These are phyloP conservation scores for Tympanoctomys barrerae DNA, from an alignment of 2,797 vertebrate genomes.

Conservation along the genomic window DNA sequence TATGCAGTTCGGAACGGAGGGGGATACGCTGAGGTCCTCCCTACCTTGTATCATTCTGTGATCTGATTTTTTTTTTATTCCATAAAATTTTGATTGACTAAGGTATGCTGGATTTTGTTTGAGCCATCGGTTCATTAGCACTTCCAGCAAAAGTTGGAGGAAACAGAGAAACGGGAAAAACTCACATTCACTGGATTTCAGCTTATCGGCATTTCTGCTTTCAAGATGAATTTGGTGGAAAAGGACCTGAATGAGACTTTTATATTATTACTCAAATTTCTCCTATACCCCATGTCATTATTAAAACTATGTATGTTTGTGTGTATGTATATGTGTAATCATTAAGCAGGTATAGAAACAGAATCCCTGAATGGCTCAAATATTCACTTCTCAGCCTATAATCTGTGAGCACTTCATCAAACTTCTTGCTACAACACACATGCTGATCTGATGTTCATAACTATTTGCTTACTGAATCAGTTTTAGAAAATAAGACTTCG, in stretches of 20 bases:
- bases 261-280: constrained; percentile 25
- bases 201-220: constrained; percentile 33
- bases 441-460: background rate
- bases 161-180: background rate
- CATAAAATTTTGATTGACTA: constrained; percentile 51
- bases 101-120: background rate
- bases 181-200: background rate
- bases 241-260: constrained; percentile 11
- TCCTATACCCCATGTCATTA: constrained; percentile 6
- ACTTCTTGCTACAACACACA: background rate
- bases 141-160: constrained; percentile 5
- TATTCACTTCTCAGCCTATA: background rate
- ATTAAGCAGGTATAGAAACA: background rate
- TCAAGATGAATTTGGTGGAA: constrained; percentile 12
- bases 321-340: background rate
- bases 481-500: constrained; percentile 35
- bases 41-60: constrained; percentile 30
- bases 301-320: background rate
- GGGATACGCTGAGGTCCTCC: background rate
- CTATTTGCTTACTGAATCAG: background rate
- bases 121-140: constrained; percentile 17
- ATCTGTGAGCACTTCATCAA: background rate
- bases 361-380: background rate
- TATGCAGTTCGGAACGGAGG: constrained; percentile 1
- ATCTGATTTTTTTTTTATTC: constrained; percentile 60